Base-by-base conservation (phyloP, 2,797 vertebrate genomes). In the Jordanella pulchra region DNA sequence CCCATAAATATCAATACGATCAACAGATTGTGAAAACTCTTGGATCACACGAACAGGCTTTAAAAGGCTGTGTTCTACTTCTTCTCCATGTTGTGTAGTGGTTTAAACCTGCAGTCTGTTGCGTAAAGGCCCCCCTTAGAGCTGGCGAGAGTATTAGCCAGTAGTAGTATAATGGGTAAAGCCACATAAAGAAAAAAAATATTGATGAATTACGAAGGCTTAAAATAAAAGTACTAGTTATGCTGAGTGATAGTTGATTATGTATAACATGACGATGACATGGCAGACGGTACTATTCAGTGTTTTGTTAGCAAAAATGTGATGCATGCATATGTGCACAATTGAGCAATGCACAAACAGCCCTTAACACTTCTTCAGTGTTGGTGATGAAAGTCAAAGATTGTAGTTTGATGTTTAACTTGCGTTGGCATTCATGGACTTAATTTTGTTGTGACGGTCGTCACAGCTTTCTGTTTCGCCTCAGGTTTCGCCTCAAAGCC, bases 401-500 rank as follows among this genome's bases (percentile, higher is more conserved):
- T 14, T 28, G 42, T 68, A 27, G 67, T 64, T 66, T 32, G 23
- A 68, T 74, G 56, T 60, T 56, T 28, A 61, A 61, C 25, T 63
- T 30, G 64, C 51, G 14, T 50, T 73, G 54, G 53, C 69, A 69
- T 68, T 60, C 50, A 35, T 58, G 12, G 23, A 61, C 28, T 23
- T 58, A 6, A 32, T 60, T 72, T 67, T 12, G 15, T 55, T 35
- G 15, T 13, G 50, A 44, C 15, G 25, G 55, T 70, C 14, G 42
- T 11, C 10, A 64, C 48, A 61, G 7, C 42, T 78, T 44, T 75
- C 28, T 61, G 50, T 44, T 65, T 21, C 17, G 17, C 70, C 58
- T 81, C 68, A 42, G 13, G 53, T 79, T 72, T 77, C 47, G 54
- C 65, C 69, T 58, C 25, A 42, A 53, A 61, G 55, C 35, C 44